phyloP scores from a whole-genome alignment of 2,113 vertebrate species.

The Urocitellus parryii region DNA sequence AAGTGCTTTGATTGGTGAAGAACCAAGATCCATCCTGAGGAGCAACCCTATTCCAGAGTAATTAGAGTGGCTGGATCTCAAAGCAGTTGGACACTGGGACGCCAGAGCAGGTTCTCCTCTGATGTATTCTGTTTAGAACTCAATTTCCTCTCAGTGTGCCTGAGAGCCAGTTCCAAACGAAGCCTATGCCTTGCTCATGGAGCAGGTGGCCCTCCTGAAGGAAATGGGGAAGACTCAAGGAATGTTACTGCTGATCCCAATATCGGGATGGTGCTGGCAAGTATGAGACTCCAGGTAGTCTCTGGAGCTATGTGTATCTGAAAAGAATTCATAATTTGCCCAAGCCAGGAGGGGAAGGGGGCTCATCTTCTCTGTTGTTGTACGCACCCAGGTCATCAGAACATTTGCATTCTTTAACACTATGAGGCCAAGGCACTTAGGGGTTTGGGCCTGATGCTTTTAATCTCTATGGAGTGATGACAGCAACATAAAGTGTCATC shows the following conservation, averaged over 20 bases:
- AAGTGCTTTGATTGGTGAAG: not conserved
- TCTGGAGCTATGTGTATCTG: not conserved
- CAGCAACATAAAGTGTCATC: not conserved
- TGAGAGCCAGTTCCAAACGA: rapidly evolving
- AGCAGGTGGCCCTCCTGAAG: not conserved
- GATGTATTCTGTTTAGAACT: not conserved
- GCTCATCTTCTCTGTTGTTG: too few species aligned
- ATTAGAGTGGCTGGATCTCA: too few species aligned
- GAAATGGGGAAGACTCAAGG: not conserved
- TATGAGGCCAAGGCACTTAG: rapidly evolving
- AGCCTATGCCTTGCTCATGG: rapidly evolving
- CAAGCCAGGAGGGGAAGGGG: not conserved
- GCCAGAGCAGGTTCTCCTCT: not conserved
- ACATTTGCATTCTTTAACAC: too few species aligned
- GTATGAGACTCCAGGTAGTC: not conserved
- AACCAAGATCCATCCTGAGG: not conserved
- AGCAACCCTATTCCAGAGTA: rapidly evolving
- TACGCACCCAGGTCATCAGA: not conserved
- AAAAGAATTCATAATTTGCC: not conserved
- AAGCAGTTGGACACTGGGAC: too few species aligned
- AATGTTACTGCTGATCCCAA: not conserved
- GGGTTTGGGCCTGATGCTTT: not conserved
- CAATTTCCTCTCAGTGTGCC: rapidly evolving
- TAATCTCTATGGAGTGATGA: not conserved
- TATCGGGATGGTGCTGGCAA: not conserved